Base-by-base conservation (phyloP, 2,113 vertebrate species). In the Machaerirhynchus nigripectus region DNA sequence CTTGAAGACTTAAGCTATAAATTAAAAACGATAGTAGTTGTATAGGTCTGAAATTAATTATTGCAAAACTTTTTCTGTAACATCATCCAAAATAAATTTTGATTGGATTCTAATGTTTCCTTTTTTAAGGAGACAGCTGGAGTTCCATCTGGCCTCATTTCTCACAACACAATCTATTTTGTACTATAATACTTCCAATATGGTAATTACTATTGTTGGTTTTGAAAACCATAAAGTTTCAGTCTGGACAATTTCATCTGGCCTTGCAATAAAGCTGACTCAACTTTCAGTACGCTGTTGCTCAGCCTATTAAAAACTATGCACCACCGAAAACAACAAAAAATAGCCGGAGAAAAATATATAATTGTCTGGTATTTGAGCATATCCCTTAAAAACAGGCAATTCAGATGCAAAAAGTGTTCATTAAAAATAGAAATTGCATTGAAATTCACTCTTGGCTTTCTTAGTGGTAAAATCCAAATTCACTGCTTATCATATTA, bases 71-170 rank as follows among this genome's bases (percentile, higher is more conserved):
- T 93, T 86, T 64, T 53, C 64, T 86, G 47, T 95, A 96, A 92
- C 59, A 70, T 52, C 95, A 78, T 64, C 60, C 95, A 84, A 96
- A 93, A 42, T 95, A 70, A 40, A 80, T 96, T 96, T 97, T 97
- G 96, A 97, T 97, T 90, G 89, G 83, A 91, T 85, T 91, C 70
- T 77, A 90, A 89, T 90, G 83, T 88, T 97, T 96, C 95, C 61
- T 61, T 97, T 96, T 95, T 91, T 61, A 90, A 89, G 55, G 44
- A 75, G 84, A 82, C 95, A 98, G 96, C 97, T 96, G 95, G 93
- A 97, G 91, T 86, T 88, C 91, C 96, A 95, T 97, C 93, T 97
- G 96, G 91, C 63, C 84, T 87, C 52, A 93, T 97, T 95, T 96
- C 68, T 89, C 83, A 84, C 80, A 95, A 63, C 71, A 92, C 88